A percentile compares a stretch with the other conserved stretches of the same genome.
phyloP scores from a whole-genome alignment of 2,888 invertebrate genomes.

The Lepidonotus clava region DNA sequence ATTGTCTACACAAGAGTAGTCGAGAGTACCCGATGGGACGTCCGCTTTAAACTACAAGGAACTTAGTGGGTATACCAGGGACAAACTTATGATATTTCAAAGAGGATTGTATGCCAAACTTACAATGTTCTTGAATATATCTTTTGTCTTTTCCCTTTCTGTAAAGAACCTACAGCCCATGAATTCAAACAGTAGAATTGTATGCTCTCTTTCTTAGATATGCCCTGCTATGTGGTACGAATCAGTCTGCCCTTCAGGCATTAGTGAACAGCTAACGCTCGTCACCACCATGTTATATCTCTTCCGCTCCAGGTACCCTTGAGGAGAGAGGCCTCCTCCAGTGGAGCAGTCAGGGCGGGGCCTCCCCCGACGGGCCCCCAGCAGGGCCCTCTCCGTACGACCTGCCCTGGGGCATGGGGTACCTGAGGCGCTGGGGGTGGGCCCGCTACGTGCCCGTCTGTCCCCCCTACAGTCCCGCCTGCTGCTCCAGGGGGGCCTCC shows the following conservation, averaged over 20 bases:
- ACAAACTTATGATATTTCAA: background rate
- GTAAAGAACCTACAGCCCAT: background rate
- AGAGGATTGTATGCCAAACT: background rate
- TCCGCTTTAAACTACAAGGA: background rate
- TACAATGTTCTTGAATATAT: background rate
- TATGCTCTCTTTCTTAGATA: background rate
- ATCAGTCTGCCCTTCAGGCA: background rate
- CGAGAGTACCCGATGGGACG: background rate
- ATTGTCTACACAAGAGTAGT: too few species aligned
- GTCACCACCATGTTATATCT: background rate
- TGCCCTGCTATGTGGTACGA: background rate
- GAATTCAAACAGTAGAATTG: background rate
- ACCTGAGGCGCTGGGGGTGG: background rate
- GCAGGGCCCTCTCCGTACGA: background rate
- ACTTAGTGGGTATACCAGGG: background rate
- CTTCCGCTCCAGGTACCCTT: background rate
- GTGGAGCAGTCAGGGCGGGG: background rate
- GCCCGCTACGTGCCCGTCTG: background rate
- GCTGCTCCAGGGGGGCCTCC: too few species aligned
- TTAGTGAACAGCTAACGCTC: background rate
- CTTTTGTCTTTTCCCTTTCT: too few species aligned
- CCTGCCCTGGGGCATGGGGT: background rate
- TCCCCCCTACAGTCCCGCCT: conserved; percentile 15
- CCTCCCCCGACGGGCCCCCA: background rate
- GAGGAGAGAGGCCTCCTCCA: conserved; percentile 19